Base-by-base conservation (phyloP, 2,888 invertebrate species). In the Trichacis sp. region DNA sequence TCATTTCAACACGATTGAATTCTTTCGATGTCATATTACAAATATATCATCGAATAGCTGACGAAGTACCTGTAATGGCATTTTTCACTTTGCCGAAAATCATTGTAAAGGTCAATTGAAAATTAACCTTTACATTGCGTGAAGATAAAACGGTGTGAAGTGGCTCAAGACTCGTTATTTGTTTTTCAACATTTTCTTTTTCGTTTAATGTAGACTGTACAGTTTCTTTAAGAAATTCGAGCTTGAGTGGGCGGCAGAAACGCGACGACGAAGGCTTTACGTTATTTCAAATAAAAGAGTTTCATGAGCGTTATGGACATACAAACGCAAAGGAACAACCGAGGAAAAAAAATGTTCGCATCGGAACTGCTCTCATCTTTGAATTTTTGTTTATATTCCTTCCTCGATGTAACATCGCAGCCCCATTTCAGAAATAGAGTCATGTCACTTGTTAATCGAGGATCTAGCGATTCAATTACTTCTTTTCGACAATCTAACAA, bases 11-110 rank as follows among this genome's bases (percentile, higher is more conserved):
- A n/a, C n/a, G n/a, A n/a, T 49, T 49, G 12, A 49, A 49, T 12
- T 49, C 36, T 49, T 49, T 49, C 11, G 24, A 24, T 24, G 24
- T 24, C 70, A 8, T 8, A n/a, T n/a, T n/a, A n/a, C n/a, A n/a
- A n/a, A n/a, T n/a, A n/a, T n/a, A n/a, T n/a, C n/a, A n/a, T n/a
- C 24, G 24, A 3, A 24, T 24, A 24, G 24, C 24, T 24, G 24
- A 24, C 24, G 24, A 24, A 24, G 24, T 5, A 5, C 24, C 24
- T 8, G 24, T 24, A 5, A 18, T 11, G n/a, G 49, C 19, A 17
- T 36, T 29, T n/a, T n/a, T n/a, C n/a, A n/a, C n/a, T n/a, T n/a
- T n/a, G n/a, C n/a, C n/a, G n/a, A n/a, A n/a, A n/a, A 49, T 24
- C 18, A 49, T 49, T 17, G 30, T 48, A 29, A 48, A 33, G 9